Conservation (phyloP, 2,888 invertebrate species). For the Drosophila austrosaltans region DNA sequence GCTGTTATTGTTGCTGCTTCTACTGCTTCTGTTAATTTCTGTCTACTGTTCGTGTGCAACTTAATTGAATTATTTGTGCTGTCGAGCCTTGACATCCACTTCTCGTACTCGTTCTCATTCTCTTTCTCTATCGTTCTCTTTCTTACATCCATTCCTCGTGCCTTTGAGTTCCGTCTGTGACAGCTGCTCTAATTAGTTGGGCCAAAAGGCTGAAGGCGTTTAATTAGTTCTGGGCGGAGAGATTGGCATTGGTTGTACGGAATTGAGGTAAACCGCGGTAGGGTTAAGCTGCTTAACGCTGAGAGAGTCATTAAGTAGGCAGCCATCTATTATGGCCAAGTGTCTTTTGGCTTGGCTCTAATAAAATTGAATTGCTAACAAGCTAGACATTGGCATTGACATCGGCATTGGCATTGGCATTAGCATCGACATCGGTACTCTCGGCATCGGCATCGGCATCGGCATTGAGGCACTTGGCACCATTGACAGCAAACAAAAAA, state of each 20-base stretch:
- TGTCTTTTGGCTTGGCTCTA: constrained; percentile 31
- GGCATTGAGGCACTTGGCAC: constrained; percentile 23
- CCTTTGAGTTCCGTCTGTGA: constrained; percentile 50
- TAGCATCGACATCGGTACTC: constrained; percentile 14
- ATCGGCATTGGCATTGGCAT: constrained; percentile 23
- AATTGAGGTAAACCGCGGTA: constrained; percentile 63
- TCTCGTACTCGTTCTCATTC: constrained; percentile 18
- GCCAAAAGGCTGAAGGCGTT: constrained; percentile 56
- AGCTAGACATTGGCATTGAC: constrained; percentile 17
- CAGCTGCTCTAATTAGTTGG: constrained; percentile 68
- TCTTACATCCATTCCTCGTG: not conserved
- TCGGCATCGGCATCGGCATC: not conserved
- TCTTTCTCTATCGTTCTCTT: constrained; percentile 4
- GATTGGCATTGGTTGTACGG: constrained; percentile 5
- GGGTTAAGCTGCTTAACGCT: constrained; percentile 67
- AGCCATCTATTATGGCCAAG: constrained; percentile 57
- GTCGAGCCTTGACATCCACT: constrained; percentile 35
- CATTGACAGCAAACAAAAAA: not conserved
- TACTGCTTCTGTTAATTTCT: constrained; percentile 33
- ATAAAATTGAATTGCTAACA: constrained; percentile 60
- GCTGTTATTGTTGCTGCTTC: not conserved
- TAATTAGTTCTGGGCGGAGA: constrained; percentile 62
- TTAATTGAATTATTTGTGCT: constrained; percentile 74
- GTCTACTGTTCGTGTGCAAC: constrained; percentile 51
- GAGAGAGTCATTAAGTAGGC: constrained; percentile 17